These are phyloP conservation scores for Brassicogethes aeneus DNA, from an alignment of 2,888 invertebrate genomes.

Conservation along the genomic window DNA sequence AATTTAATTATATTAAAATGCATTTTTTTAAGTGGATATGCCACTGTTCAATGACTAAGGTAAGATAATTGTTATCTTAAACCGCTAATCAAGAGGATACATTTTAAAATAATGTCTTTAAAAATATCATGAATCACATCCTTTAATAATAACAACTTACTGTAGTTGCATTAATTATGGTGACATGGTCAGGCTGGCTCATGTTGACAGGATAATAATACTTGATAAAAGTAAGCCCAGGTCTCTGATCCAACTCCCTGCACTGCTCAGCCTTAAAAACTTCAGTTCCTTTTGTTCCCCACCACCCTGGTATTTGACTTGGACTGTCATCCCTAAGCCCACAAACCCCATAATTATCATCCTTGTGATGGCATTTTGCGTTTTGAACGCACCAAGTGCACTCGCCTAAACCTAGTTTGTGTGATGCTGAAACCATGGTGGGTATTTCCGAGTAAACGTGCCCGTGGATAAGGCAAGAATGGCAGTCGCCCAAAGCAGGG, in stretches of 20 bases:
- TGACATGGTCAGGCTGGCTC: conserved; percentile 81
- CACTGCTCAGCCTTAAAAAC: conserved; percentile 59
- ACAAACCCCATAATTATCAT: conserved; percentile 75
- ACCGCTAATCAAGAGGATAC: background rate
- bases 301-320: conserved; percentile 79
- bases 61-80: background rate
- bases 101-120: background rate
- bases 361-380: conserved; percentile 79
- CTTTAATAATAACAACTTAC: conserved; percentile 33
- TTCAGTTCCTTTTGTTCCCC: conserved; percentile 72
- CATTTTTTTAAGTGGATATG: too few species aligned
- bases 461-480: conserved; percentile 79
- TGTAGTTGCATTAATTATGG: conserved; percentile 77
- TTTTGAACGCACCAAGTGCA: conserved; percentile 94
- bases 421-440: conserved; percentile 55
- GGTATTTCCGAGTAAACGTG: conserved; percentile 42
- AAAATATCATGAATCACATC: background rate
- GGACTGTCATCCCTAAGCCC: conserved; percentile 70
- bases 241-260: conserved; percentile 66
- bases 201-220: conserved; percentile 83
- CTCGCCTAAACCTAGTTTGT: conserved; percentile 67
- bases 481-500: conserved; percentile 79
- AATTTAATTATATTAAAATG: too few species aligned
- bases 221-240: conserved; percentile 81
- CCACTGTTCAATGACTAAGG: too few species aligned